A percentile compares a stretch with the other conserved stretches of the same genome.
Conservation (phyloP, 2,888 invertebrate genomes). For the Eupelmus urozonus region DNA sequence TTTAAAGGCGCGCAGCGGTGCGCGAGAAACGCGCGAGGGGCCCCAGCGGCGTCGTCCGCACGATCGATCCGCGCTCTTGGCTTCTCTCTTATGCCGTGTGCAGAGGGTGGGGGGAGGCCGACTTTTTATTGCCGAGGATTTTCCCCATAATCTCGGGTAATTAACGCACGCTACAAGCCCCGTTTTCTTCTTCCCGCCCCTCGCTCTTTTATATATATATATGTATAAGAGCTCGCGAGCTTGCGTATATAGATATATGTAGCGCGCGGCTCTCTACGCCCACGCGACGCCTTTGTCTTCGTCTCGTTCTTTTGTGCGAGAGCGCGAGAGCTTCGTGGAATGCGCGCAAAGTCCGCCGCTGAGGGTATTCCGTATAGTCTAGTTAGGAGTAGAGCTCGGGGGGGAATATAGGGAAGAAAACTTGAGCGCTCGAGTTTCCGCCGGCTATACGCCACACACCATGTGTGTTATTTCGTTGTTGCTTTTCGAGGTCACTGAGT, state of each 20-base stretch:
- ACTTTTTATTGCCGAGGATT: conserved; percentile 69
- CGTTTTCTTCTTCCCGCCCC: not conserved
- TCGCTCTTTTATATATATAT: no score
- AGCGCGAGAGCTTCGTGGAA: not conserved
- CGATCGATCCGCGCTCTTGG: conserved; percentile 64
- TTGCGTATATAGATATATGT: not conserved
- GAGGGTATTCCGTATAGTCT: not conserved
- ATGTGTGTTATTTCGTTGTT: not conserved
- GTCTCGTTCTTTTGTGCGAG: not conserved
- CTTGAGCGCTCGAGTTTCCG: not conserved
- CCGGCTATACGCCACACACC: not conserved
- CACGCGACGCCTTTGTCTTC: not conserved
- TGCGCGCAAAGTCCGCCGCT: not conserved
- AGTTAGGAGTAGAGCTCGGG: not conserved
- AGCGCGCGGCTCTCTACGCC: not conserved
- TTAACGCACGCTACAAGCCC: conserved; percentile 64
- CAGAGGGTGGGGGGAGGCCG: conserved; percentile 54
- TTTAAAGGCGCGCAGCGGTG: conserved; percentile 59
- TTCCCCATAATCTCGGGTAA: conserved; percentile 71
- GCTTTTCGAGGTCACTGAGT: conserved; percentile 40
- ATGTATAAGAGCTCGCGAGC: no score
- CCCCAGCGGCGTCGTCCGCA: conserved; percentile 40
- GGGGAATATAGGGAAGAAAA: not conserved
- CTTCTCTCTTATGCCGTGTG: conserved; percentile 5
- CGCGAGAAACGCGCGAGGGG: conserved; percentile 53